Conservation (phyloP, 2,888 invertebrate genomes). For the Apamea epomidion region DNA sequence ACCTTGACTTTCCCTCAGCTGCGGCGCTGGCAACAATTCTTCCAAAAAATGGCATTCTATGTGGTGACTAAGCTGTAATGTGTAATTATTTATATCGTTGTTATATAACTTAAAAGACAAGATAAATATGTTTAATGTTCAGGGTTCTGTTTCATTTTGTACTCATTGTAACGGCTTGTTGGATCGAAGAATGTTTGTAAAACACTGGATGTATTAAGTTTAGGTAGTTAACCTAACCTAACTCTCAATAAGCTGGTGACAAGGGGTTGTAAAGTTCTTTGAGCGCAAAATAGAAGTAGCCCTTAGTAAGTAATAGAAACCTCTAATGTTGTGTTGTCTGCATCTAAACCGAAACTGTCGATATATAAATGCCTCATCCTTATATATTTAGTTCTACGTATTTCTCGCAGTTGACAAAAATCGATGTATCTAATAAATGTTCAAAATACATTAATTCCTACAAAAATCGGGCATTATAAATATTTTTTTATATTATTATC, state of each 20-base stretch:
- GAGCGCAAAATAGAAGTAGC: conserved; percentile 43
- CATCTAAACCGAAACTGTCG: conserved; percentile 58
- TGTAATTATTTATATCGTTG: conserved; percentile 58
- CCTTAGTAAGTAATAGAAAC: conserved; percentile 48
- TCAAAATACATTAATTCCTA: conserved; percentile 23
- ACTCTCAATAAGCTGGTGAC: not conserved
- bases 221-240: not conserved
- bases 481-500: conserved; percentile 29
- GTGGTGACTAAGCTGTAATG: conserved; percentile 41
- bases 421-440: conserved; percentile 5
- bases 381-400: conserved; percentile 34
- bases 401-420: conserved; percentile 40
- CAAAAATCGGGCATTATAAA: conserved; percentile 37
- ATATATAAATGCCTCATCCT: conserved; percentile 53
- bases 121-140: conserved; percentile 51
- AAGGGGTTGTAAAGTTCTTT: not conserved
- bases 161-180: conserved; percentile 19
- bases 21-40: conserved; percentile 41
- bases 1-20: conserved; percentile 15
- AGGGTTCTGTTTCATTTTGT: conserved; percentile 48
- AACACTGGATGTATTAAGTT: not conserved
- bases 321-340: conserved; percentile 51
- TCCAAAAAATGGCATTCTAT: conserved; percentile 42
- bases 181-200: not conserved
- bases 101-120: conserved; percentile 55